phyloP scores from a whole-genome alignment of 2,888 invertebrate species.

The Sesia apiformis region DNA sequence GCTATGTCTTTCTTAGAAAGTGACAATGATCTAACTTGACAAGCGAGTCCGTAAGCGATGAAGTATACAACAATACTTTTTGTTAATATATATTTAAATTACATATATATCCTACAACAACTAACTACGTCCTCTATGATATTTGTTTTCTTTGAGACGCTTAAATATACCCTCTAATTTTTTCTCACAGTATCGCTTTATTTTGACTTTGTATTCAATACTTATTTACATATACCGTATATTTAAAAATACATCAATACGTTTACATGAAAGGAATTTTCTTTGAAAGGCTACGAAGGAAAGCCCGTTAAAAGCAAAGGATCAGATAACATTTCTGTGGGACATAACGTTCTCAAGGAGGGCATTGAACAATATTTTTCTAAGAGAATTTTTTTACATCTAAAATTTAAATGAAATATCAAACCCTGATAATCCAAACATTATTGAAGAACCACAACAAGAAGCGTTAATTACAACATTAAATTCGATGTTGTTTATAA shows the following conservation, averaged over 20 bases:
- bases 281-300: conserved; percentile 39
- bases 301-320: conserved; percentile 37
- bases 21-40: conserved; percentile 11
- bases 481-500: conserved; percentile 67
- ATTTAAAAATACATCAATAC: conserved; percentile 37
- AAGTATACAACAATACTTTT: conserved; percentile 42
- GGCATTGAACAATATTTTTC: conserved; percentile 30
- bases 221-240: conserved; percentile 47
- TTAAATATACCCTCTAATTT: conserved; percentile 59
- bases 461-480: conserved; percentile 62
- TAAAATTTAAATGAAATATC: conserved; percentile 57
- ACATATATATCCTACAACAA: conserved; percentile 53
- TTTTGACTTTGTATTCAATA: conserved; percentile 62
- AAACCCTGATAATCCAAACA: conserved; percentile 70
- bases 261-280: conserved; percentile 21
- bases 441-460: conserved; percentile 57
- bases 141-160: conserved; percentile 57
- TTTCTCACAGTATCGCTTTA: conserved; percentile 74
- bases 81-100: conserved; percentile 17
- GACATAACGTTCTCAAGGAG: conserved; percentile 30
- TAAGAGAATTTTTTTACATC: conserved; percentile 36
- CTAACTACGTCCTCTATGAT: conserved; percentile 65
- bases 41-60: conserved; percentile 48
- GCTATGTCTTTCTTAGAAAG: conserved; percentile 10
- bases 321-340: conserved; percentile 25